phyloP scores from a whole-genome alignment of 2,113 vertebrate species.

The Tachysurus fulvidraco region DNA sequence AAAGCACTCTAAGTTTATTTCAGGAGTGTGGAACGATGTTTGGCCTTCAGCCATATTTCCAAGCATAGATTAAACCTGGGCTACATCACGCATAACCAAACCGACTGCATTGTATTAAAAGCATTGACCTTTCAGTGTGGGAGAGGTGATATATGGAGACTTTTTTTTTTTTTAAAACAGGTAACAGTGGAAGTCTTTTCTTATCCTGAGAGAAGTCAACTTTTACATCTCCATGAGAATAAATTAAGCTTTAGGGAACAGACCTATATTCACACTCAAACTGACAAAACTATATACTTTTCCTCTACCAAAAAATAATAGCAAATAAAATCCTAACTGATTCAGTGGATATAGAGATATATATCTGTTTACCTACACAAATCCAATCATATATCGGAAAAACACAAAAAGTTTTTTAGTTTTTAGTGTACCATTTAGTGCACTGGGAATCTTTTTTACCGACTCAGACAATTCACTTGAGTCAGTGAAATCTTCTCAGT shows the following conservation, averaged over 20 bases:
- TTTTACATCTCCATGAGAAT: background rate
- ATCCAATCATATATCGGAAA: background rate
- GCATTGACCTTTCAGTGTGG: conserved; percentile 4
- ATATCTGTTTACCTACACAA: background rate
- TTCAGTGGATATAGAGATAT: background rate
- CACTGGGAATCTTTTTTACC: background rate
- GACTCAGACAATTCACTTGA: no score
- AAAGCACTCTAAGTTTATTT: background rate
- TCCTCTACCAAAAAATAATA: background rate
- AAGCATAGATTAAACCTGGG: background rate
- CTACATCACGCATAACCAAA: background rate
- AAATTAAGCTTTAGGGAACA: background rate
- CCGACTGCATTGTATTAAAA: background rate
- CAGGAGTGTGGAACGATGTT: background rate
- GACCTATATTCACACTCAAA: background rate
- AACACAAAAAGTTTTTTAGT: no score
- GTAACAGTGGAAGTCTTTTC: background rate
- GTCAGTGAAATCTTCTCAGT: background rate
- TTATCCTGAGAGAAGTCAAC: background rate
- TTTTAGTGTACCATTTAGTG: no score
- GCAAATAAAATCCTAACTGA: background rate
- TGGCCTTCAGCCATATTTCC: background rate
- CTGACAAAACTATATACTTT: background rate
- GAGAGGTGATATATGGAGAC: background rate
- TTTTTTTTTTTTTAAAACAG: conserved; percentile 5